phyloP scores from a whole-genome alignment of 2,888 invertebrate genomes.

The Drosophila neotestacea region DNA sequence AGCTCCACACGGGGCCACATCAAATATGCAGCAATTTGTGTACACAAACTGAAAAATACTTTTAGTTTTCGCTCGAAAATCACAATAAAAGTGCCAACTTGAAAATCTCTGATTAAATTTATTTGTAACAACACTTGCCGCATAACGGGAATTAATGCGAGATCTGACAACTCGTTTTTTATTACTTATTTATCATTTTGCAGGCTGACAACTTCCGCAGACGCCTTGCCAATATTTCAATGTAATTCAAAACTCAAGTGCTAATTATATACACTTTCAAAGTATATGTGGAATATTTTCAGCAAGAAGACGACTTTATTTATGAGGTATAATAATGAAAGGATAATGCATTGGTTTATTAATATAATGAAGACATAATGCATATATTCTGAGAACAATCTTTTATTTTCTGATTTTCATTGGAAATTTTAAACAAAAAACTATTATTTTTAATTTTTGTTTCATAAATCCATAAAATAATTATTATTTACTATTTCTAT shows the following conservation, averaged over 20 bases:
- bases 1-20: conserved; percentile 28
- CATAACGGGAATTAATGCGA: conserved; percentile 8
- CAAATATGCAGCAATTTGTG: conserved; percentile 57
- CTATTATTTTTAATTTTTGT: too few species aligned
- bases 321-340: too few species aligned
- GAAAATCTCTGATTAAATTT: conserved; percentile 36
- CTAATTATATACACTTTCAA: neutral
- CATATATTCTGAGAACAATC: too few species aligned
- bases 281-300: too few species aligned
- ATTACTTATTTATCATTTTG: conserved; percentile 40
- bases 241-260: conserved; percentile 39
- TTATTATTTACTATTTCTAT: too few species aligned
- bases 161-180: conserved; percentile 4
- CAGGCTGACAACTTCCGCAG: conserved; percentile 51
- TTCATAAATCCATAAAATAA: too few species aligned
- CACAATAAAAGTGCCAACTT: conserved; percentile 9
- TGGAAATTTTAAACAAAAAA: too few species aligned
- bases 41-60: conserved; percentile 24
- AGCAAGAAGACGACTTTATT: too few species aligned
- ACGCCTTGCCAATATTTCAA: conserved; percentile 64
- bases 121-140: conserved; percentile 22
- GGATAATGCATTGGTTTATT: too few species aligned
- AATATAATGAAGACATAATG: too few species aligned
- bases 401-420: too few species aligned
- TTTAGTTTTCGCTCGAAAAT: conserved; percentile 7